Percentiles rank a stretch among this genome's conserved stretches.
phyloP scores from a whole-genome alignment of 2,888 invertebrate species.

The Pediacus dermestoides region DNA sequence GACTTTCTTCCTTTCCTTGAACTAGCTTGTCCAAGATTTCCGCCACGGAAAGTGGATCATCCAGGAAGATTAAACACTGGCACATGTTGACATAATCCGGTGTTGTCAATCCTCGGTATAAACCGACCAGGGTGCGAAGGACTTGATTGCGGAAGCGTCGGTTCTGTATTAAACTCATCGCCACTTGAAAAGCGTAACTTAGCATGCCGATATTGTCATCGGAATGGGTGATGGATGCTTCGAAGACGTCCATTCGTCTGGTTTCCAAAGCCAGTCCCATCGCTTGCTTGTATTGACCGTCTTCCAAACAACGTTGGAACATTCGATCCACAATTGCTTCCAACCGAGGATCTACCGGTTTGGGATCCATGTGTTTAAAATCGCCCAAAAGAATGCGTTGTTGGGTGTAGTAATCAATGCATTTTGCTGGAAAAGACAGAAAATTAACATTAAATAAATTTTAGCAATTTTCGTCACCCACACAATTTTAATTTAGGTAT shows the following conservation, averaged over 20 bases:
- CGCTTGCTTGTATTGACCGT: constrained; percentile 93
- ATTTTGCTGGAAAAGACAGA: constrained; percentile 67
- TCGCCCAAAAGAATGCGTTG: constrained; percentile 73
- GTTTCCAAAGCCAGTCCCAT: constrained; percentile 96
- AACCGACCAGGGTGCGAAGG: constrained; percentile 79
- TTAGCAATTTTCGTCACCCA: constrained; percentile 3
- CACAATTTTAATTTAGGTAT: no score
- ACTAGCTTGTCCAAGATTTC: constrained; percentile 88
- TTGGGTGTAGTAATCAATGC: constrained; percentile 94
- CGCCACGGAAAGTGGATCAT: constrained; percentile 90
- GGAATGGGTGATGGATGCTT: constrained; percentile 84
- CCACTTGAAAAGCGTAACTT: constrained; percentile 92
- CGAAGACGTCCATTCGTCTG: constrained; percentile 94
- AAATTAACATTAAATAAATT: constrained; percentile 1
- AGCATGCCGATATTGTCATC: constrained; percentile 90
- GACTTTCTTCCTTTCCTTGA: constrained; percentile 64
- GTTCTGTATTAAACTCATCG: constrained; percentile 94
- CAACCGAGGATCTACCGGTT: constrained; percentile 74
- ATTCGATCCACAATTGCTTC: constrained; percentile 95
- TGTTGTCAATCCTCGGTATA: constrained; percentile 83
- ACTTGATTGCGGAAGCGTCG: constrained; percentile 89
- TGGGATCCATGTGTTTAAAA: constrained; percentile 61
- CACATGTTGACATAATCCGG: constrained; percentile 99
- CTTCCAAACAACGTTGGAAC: constrained; percentile 94
- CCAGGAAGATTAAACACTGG: constrained; percentile 94